Conservation (phyloP, 2,113 vertebrate species). For the Antechinus stuartii region DNA sequence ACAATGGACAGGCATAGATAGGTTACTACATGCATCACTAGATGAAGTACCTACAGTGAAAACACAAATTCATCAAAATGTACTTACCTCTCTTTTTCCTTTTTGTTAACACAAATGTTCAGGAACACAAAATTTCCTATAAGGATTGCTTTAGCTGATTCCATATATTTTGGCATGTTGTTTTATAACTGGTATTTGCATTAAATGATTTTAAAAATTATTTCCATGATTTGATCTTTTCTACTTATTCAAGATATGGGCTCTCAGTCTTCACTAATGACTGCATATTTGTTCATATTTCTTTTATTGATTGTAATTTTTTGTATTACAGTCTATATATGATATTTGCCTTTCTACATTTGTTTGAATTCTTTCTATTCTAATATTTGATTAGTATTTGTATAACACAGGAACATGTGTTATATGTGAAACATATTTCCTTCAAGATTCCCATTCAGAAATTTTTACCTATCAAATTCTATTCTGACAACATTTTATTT, state of each 20-base stretch:
- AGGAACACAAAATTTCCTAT: background rate
- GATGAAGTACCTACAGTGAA: background rate
- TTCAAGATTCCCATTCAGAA: background rate
- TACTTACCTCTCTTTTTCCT: background rate
- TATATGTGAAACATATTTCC: background rate
- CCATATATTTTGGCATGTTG: background rate
- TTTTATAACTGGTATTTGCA: background rate
- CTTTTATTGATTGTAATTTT: background rate
- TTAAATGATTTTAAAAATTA: background rate
- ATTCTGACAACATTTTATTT: background rate
- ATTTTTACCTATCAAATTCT: background rate
- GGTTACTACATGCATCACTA: background rate
- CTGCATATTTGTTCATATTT: background rate
- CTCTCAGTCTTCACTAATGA: background rate
- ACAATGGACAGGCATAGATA: background rate
- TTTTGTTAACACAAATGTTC: background rate
- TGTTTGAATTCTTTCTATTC: background rate
- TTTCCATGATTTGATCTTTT: background rate
- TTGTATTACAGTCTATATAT: background rate
- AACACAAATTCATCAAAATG: background rate
- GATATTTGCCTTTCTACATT: background rate
- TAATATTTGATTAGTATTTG: background rate
- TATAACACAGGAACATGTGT: background rate
- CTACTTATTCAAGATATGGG: background rate
- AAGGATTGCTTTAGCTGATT: background rate